These are phyloP conservation scores for Nothobranchius furzeri DNA, from an alignment of 2,113 vertebrate genomes.

Conservation along the genomic window DNA sequence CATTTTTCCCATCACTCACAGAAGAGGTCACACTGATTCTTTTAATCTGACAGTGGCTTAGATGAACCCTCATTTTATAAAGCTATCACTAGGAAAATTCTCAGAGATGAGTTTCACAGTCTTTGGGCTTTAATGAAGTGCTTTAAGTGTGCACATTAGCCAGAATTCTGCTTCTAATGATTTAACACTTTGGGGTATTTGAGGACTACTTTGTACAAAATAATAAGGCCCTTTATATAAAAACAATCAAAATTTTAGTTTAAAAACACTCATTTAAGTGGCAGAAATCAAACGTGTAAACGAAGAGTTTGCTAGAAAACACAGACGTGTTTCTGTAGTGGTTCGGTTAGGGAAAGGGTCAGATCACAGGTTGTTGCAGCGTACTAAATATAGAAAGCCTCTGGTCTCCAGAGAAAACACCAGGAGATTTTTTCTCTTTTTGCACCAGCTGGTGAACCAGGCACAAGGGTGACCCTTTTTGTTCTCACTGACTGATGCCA, in stretches of 20 bases:
- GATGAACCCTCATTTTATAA: not conserved
- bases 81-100: not conserved
- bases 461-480: conserved; percentile 5
- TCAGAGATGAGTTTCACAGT: not conserved
- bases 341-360: not conserved
- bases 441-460: conserved; percentile 48
- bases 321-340: no score
- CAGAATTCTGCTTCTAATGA: not conserved
- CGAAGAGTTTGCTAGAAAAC: no score
- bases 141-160: not conserved
- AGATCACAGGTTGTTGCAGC: conserved; percentile 21
- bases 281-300: not conserved
- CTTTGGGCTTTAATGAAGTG: conserved; percentile 4
- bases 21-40: not conserved
- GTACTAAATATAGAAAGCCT: conserved; percentile 60
- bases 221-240: no score
- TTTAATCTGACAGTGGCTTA: not conserved
- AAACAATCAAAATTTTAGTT: no score
- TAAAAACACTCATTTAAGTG: no score
- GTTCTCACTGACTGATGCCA: not conserved
- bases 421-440: conserved; percentile 42
- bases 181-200: not conserved
- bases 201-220: not conserved
- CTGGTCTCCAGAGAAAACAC: conserved; percentile 53
- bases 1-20: conserved; percentile 17